Percentiles rank a stretch among this genome's conserved stretches.
These are phyloP conservation scores for Dryobota labecula DNA, from an alignment of 2,888 invertebrate species.

Conservation along the genomic window DNA sequence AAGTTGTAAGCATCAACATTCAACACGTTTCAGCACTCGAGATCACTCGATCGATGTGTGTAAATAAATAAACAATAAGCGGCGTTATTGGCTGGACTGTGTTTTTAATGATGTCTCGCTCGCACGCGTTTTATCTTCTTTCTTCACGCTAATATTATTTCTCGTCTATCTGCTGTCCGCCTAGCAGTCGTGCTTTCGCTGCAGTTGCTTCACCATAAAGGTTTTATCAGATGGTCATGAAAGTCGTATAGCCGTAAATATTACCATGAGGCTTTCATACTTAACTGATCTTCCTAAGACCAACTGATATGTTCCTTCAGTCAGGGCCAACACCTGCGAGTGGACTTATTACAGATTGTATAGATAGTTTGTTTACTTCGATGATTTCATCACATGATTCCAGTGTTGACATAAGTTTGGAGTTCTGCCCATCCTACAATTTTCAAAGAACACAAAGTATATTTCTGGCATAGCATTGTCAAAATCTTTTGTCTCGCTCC, in stretches of 20 bases:
- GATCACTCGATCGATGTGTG: slow-evolving; percentile 61
- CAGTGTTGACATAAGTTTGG: slow-evolving; percentile 27
- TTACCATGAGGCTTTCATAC: background rate
- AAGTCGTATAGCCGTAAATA: background rate
- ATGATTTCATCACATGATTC: slow-evolving; percentile 6
- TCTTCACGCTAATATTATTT: slow-evolving; percentile 1
- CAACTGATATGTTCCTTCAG: background rate
- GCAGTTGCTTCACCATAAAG: background rate
- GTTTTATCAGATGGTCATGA: slow-evolving; percentile 8
- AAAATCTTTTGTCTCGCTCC: slow-evolving; percentile 31
- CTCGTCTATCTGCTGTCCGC: background rate
- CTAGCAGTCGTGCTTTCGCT: background rate
- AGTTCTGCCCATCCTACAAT: slow-evolving; percentile 32
- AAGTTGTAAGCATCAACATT: slow-evolving; percentile 35
- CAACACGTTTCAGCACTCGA: slow-evolving; percentile 51
- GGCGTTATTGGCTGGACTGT: slow-evolving; percentile 14
- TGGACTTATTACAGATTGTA: background rate
- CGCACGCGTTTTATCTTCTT: slow-evolving; percentile 10
- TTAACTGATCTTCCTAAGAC: background rate
- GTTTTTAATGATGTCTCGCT: slow-evolving; percentile 11
- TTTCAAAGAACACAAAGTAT: slow-evolving; percentile 20
- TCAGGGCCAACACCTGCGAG: background rate
- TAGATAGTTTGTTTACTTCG: slow-evolving; percentile 15
- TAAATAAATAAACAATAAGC: slow-evolving; percentile 60
- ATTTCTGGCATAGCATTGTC: slow-evolving; percentile 23